Evolutionary conservation across 2,888 invertebrate species (phyloP).

Genomic region (Drosophila vallismaia): DNA sequence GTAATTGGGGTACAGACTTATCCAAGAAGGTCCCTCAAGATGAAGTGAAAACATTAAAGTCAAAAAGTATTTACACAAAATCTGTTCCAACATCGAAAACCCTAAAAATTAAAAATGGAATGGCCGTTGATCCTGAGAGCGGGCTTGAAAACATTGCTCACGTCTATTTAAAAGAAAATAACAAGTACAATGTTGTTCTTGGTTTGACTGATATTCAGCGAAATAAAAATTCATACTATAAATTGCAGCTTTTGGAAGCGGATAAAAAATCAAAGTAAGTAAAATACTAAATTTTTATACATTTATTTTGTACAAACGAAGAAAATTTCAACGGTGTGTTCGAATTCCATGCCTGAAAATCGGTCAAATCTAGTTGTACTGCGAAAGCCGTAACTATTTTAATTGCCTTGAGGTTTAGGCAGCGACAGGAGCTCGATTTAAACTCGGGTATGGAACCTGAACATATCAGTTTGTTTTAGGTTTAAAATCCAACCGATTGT

Average conservation of each 20-base stretch:
- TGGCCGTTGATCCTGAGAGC: constrained; percentile 96
- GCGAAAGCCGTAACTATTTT: too few species aligned
- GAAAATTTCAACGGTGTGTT: too few species aligned
- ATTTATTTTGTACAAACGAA: too few species aligned
- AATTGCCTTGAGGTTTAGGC: too few species aligned
- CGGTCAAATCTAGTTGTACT: too few species aligned
- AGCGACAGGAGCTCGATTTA: too few species aligned
- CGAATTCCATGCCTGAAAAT: too few species aligned
- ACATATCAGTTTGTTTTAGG: too few species aligned
- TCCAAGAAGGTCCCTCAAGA: constrained; percentile 83
- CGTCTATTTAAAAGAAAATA: constrained; percentile 87
- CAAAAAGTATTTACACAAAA: constrained; percentile 86
- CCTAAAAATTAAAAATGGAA: constrained; percentile 91
- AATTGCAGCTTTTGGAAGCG: constrained; percentile 93
- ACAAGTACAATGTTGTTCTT: constrained; percentile 90
- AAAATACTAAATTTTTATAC: not conserved
- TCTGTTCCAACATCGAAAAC: constrained; percentile 87
- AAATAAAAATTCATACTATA: constrained; percentile 97
- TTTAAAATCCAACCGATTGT: too few species aligned
- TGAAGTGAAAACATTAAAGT: constrained; percentile 86
- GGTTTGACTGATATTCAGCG: constrained; percentile 93
- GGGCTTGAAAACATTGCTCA: constrained; percentile 91
- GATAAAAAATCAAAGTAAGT: constrained; percentile 87
- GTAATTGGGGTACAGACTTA: constrained; percentile 92
- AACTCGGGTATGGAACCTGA: too few species aligned